phyloP scores from a whole-genome alignment of 2,888 invertebrate genomes.

The Dasypogon diadema region DNA sequence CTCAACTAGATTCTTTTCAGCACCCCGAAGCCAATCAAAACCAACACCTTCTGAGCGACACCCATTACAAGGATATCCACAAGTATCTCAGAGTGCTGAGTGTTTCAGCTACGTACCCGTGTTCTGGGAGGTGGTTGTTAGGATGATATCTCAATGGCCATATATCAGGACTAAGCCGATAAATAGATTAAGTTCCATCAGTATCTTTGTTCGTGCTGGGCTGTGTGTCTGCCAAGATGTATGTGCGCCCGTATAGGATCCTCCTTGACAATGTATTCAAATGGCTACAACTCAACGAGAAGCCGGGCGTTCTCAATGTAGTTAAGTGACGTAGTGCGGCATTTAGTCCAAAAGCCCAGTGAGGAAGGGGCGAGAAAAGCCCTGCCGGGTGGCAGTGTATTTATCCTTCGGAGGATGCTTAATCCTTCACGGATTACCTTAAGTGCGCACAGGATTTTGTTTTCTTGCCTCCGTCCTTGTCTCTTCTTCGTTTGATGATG shows the following conservation, averaged over 20 bases:
- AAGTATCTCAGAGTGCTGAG: constrained; percentile 44
- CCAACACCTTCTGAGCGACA: constrained; percentile 57
- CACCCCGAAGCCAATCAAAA: constrained; percentile 57
- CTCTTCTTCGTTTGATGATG: constrained; percentile 29
- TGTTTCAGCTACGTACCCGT: constrained; percentile 24
- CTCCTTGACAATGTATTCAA: constrained; percentile 41
- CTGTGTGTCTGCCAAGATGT: constrained; percentile 19
- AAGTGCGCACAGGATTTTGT: constrained; percentile 56
- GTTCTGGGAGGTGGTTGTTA: constrained; percentile 49
- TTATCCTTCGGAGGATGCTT: constrained; percentile 53
- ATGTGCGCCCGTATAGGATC: constrained; percentile 23
- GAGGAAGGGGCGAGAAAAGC: constrained; percentile 5
- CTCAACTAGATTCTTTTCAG: constrained; percentile 56
- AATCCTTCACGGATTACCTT: constrained; percentile 57
- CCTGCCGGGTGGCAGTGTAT: constrained; percentile 39
- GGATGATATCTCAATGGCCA: constrained; percentile 56
- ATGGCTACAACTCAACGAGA: constrained; percentile 28
- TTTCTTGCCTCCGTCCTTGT: constrained; percentile 54
- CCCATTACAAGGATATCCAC: constrained; percentile 57
- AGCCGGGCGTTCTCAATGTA: constrained; percentile 21
- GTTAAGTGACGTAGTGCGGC: constrained; percentile 48
- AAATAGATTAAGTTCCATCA: constrained; percentile 56
- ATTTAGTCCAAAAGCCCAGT: constrained; percentile 45
- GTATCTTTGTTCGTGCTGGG: constrained; percentile 44
- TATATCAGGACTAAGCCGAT: constrained; percentile 57